Evolutionary conservation across 2,888 invertebrate species (phyloP).

Genomic region (Panopea generosa): DNA sequence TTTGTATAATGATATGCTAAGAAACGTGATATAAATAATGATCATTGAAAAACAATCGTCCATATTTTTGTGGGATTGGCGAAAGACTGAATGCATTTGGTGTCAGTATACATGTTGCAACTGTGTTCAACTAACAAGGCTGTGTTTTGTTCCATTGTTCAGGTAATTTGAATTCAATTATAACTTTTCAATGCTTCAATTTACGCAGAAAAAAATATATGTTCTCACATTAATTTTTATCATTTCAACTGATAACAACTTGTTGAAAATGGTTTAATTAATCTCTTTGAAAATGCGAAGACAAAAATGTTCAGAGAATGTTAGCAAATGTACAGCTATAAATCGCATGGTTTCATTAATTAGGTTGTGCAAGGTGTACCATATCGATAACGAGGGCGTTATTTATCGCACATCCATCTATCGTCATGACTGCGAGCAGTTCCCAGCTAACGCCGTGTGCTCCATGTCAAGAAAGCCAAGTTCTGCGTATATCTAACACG

Average conservation of each 20-base stretch:
- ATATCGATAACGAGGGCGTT: conserved; percentile 49
- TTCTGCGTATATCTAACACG: neutral
- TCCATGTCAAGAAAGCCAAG: conserved; percentile 7
- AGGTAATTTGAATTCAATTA: too few species aligned
- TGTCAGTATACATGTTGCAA: too few species aligned
- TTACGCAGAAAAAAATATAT: too few species aligned
- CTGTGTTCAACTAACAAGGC: too few species aligned
- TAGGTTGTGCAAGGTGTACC: conserved; percentile 44
- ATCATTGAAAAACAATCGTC: too few species aligned
- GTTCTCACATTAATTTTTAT: neutral
- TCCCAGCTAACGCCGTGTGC: conserved; percentile 32
- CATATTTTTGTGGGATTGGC: too few species aligned
- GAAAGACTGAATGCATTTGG: too few species aligned
- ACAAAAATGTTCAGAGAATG: conserved; percentile 5
- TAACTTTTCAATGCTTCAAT: too few species aligned
- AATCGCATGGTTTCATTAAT: conserved; percentile 42
- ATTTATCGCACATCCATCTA: conserved; percentile 37
- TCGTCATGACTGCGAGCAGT: conserved; percentile 22
- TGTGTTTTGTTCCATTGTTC: too few species aligned
- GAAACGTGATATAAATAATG: too few species aligned
- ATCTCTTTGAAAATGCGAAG: conserved; percentile 48
- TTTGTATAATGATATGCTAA: too few species aligned
- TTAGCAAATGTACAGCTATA: conserved; percentile 36
- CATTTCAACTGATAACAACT: conserved; percentile 29
- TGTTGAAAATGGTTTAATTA: conserved; percentile 61